Percentiles rank a stretch among this genome's conserved stretches.
phyloP scores from a whole-genome alignment of 2,888 invertebrate genomes.

The Nomada goodeniana region DNA sequence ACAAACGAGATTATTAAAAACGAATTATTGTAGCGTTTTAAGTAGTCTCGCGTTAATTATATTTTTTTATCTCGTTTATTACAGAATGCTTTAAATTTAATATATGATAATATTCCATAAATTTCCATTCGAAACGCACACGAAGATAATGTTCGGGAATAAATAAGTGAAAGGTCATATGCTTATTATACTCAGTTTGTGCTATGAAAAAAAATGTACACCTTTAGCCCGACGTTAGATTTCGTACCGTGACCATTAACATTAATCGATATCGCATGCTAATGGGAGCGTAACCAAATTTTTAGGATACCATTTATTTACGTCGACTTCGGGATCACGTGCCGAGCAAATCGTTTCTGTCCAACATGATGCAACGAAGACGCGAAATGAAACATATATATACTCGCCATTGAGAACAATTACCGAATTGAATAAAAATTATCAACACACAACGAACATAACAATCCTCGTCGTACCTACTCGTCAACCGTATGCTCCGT shows the following conservation, averaged over 20 bases:
- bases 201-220: neutral
- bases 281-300: constrained; percentile 36
- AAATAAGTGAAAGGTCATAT: neutral
- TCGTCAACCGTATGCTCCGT: too few relatives aligned
- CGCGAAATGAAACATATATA: neutral
- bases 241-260: constrained; percentile 9
- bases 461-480: too few relatives aligned
- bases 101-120: neutral
- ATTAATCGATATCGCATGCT: constrained; percentile 29
- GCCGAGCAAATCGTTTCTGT: neutral
- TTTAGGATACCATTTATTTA: constrained; percentile 9
- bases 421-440: neutral
- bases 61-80: neutral
- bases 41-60: neutral
- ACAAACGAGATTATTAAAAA: too few relatives aligned
- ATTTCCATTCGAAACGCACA: neutral
- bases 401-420: too few relatives aligned
- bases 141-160: neutral
- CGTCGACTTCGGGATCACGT: neutral
- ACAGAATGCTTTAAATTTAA: neutral
- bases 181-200: neutral
- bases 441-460: too few relatives aligned
- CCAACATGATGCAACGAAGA: neutral
- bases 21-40: too few relatives aligned
- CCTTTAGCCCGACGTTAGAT: constrained; percentile 6